These are phyloP conservation scores for Brachyrhaphis roseni DNA, from an alignment of 2,797 vertebrate genomes.

Conservation along the genomic window DNA sequence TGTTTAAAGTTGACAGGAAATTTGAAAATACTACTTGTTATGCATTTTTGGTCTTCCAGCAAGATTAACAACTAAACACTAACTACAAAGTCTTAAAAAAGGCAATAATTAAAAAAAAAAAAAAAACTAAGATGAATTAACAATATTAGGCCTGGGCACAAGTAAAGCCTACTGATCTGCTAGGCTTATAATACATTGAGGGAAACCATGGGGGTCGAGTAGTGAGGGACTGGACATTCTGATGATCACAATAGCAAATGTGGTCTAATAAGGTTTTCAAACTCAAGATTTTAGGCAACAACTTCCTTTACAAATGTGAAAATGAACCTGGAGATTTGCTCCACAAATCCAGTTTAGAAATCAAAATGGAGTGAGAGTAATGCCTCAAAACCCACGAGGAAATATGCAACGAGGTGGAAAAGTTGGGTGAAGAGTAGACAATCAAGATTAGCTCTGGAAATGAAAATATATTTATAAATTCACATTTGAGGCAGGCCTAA, in stretches of 20 bases:
- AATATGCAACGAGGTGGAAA: background rate
- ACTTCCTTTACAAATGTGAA: background rate
- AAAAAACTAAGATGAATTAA: no score
- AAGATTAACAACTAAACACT: no score
- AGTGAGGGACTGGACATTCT: no score
- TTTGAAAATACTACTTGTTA: no score
- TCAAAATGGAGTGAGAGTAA: background rate
- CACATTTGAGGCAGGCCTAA: background rate
- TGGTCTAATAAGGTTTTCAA: background rate
- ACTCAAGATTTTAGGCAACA: background rate
- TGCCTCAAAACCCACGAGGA: background rate
- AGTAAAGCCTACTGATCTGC: no score
- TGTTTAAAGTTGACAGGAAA: no score
- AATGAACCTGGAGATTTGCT: background rate
- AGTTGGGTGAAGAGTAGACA: background rate
- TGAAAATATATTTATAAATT: background rate
- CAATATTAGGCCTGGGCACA: background rate
- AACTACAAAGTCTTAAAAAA: no score
- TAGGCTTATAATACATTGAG: no score
- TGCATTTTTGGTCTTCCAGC: no score
- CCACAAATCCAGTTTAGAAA: background rate
- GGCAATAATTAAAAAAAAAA: no score
- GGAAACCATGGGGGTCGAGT: background rate
- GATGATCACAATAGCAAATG: background rate
- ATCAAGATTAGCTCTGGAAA: conserved; percentile 1